Conservation (phyloP, 2,888 invertebrate species). For the Meliscaeva auricollis region DNA sequence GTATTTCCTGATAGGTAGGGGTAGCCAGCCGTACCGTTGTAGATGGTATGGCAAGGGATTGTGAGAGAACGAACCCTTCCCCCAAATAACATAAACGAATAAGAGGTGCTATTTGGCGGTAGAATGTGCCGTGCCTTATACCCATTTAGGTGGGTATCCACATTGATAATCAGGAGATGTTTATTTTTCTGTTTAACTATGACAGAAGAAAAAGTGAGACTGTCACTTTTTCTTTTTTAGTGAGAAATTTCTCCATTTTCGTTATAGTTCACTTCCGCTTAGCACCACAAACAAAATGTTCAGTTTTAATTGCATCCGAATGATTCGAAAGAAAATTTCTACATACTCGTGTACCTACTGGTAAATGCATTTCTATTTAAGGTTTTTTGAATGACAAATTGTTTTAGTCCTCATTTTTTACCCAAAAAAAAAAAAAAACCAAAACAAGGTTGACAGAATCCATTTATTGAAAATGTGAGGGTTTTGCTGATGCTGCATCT, state of each 20-base stretch:
- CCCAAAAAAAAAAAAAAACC: background rate
- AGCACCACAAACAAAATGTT: slow-evolving; percentile 21
- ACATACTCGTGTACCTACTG: too few species aligned
- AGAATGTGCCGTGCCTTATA: slow-evolving; percentile 19
- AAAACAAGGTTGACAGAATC: slow-evolving; percentile 67
- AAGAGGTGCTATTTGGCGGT: slow-evolving; percentile 24
- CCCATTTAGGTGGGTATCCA: slow-evolving; percentile 34
- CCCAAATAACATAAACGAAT: slow-evolving; percentile 33
- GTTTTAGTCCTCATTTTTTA: slow-evolving; percentile 47
- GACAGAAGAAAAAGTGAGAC: slow-evolving; percentile 38
- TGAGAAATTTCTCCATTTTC: slow-evolving; percentile 5
- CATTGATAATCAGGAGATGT: slow-evolving; percentile 44
- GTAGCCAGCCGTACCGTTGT: background rate
- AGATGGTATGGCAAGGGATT: slow-evolving; percentile 32
- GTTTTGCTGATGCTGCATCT: slow-evolving; percentile 44
- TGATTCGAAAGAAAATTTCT: slow-evolving; percentile 39
- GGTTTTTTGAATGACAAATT: slow-evolving; percentile 64
- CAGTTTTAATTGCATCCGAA: slow-evolving; percentile 56
- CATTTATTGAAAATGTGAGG: slow-evolving; percentile 62
- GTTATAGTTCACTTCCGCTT: slow-evolving; percentile 49
- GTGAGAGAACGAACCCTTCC: slow-evolving; percentile 27
- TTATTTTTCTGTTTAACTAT: slow-evolving; percentile 59
- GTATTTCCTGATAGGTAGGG: slow-evolving; percentile 48
- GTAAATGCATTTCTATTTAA: slow-evolving; percentile 54
- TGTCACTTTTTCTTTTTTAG: slow-evolving; percentile 38